Conservation (phyloP, 2,888 invertebrate species). For the Drosophila greeni region DNA sequence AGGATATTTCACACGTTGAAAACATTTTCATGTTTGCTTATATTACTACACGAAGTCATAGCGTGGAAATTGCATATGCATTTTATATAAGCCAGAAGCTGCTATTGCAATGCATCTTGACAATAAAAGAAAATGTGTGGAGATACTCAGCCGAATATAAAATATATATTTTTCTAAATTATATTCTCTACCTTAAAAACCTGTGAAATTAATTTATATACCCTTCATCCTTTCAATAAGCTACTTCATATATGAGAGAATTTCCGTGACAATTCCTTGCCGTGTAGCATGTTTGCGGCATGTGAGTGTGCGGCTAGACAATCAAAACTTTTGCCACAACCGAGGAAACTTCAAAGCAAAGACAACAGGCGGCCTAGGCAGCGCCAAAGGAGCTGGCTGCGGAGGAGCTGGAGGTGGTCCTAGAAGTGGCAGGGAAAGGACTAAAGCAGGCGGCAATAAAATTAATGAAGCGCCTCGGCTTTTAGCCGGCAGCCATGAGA, state of each 20-base stretch:
- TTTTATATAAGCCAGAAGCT: neutral
- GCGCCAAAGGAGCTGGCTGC: neutral
- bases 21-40: neutral
- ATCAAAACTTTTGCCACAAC: constrained; percentile 63
- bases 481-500: constrained; percentile 58
- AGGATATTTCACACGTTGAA: no score
- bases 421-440: neutral
- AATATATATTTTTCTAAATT: neutral
- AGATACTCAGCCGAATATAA: neutral
- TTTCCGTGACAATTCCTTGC: constrained; percentile 5
- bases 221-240: neutral
- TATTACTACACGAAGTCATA: neutral
- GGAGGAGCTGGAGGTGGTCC: constrained; percentile 10
- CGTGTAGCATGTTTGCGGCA: constrained; percentile 31
- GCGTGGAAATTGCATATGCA: neutral
- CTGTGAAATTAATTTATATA: neutral
- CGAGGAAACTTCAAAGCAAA: constrained; percentile 62
- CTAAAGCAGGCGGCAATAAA: constrained; percentile 51
- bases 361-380: constrained; percentile 38
- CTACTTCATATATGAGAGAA: neutral
- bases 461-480: constrained; percentile 70
- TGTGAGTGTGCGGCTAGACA: constrained; percentile 61
- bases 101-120: neutral
- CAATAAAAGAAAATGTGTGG: neutral
- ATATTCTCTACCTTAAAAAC: neutral